phyloP scores from a whole-genome alignment of 2,113 vertebrate genomes.

The Notiomystis cincta region DNA sequence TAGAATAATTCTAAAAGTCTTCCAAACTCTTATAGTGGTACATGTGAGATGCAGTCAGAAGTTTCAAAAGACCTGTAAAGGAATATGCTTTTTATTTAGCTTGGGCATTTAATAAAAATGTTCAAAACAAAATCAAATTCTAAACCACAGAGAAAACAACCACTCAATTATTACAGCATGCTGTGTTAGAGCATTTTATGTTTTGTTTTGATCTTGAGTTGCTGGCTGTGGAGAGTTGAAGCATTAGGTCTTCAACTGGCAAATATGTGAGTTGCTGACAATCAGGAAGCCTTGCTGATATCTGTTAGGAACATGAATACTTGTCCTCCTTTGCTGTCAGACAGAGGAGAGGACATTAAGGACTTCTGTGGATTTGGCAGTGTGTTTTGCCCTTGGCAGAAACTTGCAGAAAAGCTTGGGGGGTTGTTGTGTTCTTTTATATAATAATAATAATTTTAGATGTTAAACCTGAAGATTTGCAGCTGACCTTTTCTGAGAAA shows the following conservation, averaged over 20 bases:
- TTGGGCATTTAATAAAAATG: background rate
- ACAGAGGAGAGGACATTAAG: background rate
- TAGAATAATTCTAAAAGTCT: background rate
- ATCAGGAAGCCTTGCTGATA: background rate
- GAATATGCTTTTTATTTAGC: background rate
- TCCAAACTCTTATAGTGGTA: background rate
- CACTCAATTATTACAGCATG: background rate
- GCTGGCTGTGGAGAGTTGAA: background rate
- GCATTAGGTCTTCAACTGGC: background rate
- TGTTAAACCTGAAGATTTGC: background rate
- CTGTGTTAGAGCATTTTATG: background rate
- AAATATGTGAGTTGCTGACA: background rate
- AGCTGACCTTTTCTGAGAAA: conserved; percentile 8
- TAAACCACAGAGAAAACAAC: background rate
- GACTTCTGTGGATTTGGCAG: background rate
- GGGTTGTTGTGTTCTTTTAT: background rate
- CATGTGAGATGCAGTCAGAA: background rate
- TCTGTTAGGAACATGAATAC: background rate
- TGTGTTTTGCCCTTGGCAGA: background rate
- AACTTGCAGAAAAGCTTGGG: background rate
- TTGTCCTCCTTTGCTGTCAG: background rate
- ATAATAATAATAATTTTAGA: background rate
- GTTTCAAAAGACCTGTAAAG: background rate
- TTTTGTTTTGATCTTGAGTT: background rate
- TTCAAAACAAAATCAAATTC: background rate